Conservation (phyloP, 2,888 invertebrate species). For the Andrena camellia region DNA sequence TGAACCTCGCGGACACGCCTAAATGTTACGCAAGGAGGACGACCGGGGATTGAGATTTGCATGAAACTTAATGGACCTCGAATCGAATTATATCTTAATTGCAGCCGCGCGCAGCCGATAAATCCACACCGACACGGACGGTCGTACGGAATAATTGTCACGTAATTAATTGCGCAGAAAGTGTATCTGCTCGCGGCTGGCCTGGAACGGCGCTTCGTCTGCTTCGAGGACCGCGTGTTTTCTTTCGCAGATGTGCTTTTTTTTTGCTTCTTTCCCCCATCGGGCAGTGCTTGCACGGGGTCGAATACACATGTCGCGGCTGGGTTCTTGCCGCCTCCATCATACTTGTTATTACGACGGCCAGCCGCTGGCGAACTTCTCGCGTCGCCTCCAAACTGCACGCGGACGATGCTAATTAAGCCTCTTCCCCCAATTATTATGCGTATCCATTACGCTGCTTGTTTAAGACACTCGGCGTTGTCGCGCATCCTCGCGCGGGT, state of each 20-base stretch:
- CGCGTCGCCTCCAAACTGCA: constrained; percentile 41
- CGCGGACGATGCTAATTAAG: constrained; percentile 45
- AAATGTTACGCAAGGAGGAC: neutral
- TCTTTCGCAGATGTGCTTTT: constrained; percentile 51
- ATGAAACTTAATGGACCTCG: neutral
- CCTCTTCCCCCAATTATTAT: constrained; percentile 40
- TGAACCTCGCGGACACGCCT: neutral
- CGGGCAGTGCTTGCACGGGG: constrained; percentile 22
- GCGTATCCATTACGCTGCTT: constrained; percentile 43
- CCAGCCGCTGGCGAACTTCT: constrained; percentile 30
- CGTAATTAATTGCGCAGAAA: constrained; percentile 40
- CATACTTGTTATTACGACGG: constrained; percentile 36
- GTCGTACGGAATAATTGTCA: neutral
- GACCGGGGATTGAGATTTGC: neutral
- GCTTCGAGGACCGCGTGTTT: constrained; percentile 13
- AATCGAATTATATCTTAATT: neutral
- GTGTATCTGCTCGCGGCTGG: constrained; percentile 15
- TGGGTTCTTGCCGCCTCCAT: constrained; percentile 26
- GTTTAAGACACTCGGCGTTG: constrained; percentile 27
- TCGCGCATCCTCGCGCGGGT: neutral
- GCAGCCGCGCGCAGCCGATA: neutral
- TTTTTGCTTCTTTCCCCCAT: constrained; percentile 18
- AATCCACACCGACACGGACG: neutral
- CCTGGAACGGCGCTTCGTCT: constrained; percentile 17
- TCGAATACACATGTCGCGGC: constrained; percentile 33